Evolutionary conservation across 2,888 invertebrate genomes (phyloP).

Genomic region (Eurytoma californica): DNA sequence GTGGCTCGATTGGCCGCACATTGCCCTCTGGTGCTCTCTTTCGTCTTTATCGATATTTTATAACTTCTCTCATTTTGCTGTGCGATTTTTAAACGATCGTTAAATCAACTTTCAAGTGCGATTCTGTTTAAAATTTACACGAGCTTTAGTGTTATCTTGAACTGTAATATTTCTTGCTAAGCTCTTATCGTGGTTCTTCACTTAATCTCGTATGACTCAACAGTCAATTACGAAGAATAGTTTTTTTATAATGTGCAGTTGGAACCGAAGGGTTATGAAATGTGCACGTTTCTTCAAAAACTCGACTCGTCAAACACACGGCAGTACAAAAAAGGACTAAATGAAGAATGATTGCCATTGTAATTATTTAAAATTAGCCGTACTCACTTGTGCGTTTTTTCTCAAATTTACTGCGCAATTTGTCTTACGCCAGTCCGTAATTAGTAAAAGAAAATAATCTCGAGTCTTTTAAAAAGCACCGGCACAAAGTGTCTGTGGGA

Average conservation of each 20-base stretch:
- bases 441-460: too few species aligned
- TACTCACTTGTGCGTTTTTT: neutral
- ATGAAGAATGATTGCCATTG: neutral
- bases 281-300: too few species aligned
- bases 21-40: neutral
- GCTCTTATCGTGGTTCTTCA: too few species aligned
- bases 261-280: too few species aligned
- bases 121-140: conserved; percentile 3
- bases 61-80: neutral
- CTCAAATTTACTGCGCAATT: neutral
- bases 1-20: neutral
- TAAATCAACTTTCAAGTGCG: conserved; percentile 35
- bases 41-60: neutral
- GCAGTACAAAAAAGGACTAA: too few species aligned
- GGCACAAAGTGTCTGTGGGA: neutral
- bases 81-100: conserved; percentile 36
- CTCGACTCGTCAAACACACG: too few species aligned
- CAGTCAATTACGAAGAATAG: too few species aligned
- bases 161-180: too few species aligned
- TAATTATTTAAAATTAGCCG: neutral
- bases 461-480: neutral
- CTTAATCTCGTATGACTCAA: too few species aligned
- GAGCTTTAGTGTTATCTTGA: too few species aligned
- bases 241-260: too few species aligned
- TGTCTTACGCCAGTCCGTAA: neutral